phyloP scores from a whole-genome alignment of 2,113 vertebrate species.

The Crotalus helleri region DNA sequence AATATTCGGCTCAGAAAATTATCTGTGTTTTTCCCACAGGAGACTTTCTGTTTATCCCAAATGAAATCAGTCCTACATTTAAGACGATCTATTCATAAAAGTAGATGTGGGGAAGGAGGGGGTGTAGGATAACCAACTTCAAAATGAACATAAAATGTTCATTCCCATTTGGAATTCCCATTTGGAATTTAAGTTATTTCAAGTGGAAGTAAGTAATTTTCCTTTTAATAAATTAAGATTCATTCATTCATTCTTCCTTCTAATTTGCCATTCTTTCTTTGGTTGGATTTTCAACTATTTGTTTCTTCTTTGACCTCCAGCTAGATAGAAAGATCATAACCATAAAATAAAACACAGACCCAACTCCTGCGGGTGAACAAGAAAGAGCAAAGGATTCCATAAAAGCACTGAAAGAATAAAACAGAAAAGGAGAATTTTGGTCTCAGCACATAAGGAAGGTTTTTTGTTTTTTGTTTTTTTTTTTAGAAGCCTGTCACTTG shows the following conservation, averaged over 20 bases:
- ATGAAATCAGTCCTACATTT: neutral
- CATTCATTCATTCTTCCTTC: neutral
- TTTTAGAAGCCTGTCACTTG: no score
- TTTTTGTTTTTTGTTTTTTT: no score
- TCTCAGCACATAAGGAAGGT: no score
- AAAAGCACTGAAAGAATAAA: neutral
- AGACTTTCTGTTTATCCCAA: neutral
- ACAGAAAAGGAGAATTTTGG: no score
- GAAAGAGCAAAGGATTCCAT: neutral
- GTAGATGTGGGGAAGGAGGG: neutral
- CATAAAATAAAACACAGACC: neutral
- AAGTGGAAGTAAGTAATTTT: neutral
- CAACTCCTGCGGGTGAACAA: neutral
- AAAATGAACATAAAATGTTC: neutral
- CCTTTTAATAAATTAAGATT: neutral
- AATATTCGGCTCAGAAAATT: neutral
- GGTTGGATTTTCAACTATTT: neutral
- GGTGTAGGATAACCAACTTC: neutral
- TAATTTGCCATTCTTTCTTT: neutral
- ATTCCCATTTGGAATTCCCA: neutral
- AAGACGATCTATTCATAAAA: neutral
- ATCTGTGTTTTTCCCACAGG: neutral
- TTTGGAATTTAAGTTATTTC: neutral
- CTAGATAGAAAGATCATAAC: neutral
- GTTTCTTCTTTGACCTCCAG: neutral